Evolutionary conservation across 2,888 invertebrate genomes (phyloP).

Genomic region (Lasioglossum leucozonium): DNA sequence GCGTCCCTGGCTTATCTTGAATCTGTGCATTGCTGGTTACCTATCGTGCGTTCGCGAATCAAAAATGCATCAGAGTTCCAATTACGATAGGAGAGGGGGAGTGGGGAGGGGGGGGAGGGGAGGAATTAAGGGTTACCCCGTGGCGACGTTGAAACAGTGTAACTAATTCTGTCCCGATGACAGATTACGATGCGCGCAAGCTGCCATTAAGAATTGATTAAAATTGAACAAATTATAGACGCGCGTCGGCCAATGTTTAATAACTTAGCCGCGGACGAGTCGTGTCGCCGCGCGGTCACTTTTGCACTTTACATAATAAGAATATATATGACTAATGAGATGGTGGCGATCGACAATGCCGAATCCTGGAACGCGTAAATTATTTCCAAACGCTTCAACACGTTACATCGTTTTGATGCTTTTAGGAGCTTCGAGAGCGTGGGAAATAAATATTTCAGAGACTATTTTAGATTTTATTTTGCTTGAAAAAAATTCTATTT

Average conservation of each 20-base stretch:
- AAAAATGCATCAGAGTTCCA: slow-evolving; percentile 47
- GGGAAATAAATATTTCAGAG: too few relatives aligned
- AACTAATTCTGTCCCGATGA: slow-evolving; percentile 49
- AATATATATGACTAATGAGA: not conserved
- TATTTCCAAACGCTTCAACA: not conserved
- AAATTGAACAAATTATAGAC: slow-evolving; percentile 47
- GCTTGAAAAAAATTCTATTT: too few relatives aligned
- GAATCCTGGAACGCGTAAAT: not conserved
- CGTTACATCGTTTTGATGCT: not conserved
- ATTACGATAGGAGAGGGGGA: slow-evolving; percentile 18
- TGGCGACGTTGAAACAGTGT: slow-evolving; percentile 21
- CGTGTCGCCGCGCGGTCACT: not conserved
- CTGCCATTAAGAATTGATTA: slow-evolving; percentile 51
- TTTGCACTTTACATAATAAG: slow-evolving; percentile 10
- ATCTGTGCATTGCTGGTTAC: slow-evolving; percentile 41
- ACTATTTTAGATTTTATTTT: too few relatives aligned
- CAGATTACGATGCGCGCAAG: slow-evolving; percentile 41
- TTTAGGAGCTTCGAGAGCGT: not conserved
- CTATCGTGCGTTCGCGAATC: slow-evolving; percentile 47
- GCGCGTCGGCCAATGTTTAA: not conserved
- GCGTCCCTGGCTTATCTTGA: slow-evolving; percentile 60
- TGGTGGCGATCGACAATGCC: not conserved
- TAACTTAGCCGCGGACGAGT: not conserved
- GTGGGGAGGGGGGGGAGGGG: not conserved
- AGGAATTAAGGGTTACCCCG: slow-evolving; percentile 24